phyloP scores from a whole-genome alignment of 2,797 vertebrate genomes.

The Brachyrhaphis roseni region DNA sequence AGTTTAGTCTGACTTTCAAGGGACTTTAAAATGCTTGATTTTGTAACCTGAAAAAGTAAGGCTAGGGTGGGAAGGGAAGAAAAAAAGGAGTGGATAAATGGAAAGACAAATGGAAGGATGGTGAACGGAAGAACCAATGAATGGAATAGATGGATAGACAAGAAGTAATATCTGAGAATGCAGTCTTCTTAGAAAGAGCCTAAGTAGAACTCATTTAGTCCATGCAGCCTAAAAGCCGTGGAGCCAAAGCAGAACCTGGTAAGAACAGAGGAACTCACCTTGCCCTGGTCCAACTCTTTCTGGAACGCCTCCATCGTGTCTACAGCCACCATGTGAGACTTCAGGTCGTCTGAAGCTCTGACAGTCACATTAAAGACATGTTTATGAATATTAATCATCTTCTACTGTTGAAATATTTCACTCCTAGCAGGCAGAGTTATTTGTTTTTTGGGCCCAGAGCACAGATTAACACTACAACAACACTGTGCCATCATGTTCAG shows the following conservation, averaged over 20 bases:
- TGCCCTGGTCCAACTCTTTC: constrained; percentile 90
- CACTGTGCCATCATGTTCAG: not conserved
- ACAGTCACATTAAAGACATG: constrained; percentile 14
- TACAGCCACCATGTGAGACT: constrained; percentile 88
- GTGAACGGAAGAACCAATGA: not conserved
- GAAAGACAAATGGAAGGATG: not conserved
- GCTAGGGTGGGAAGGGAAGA: not conserved
- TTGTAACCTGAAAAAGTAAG: too few relatives aligned
- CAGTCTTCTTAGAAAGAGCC: not conserved
- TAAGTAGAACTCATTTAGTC: not conserved
- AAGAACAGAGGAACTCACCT: constrained; percentile 77
- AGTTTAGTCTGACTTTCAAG: too few relatives aligned
- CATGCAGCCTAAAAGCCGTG: not conserved
- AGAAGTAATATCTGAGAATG: not conserved
- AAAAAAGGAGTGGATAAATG: not conserved
- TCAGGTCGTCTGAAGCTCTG: constrained; percentile 91
- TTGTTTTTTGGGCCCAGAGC: not conserved
- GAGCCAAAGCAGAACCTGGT: not conserved
- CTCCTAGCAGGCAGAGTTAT: not conserved
- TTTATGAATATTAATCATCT: not conserved
- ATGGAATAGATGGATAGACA: not conserved
- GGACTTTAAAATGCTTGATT: too few relatives aligned
- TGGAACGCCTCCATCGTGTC: constrained; percentile 94
- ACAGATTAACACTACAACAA: not conserved
- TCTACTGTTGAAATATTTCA: not conserved